These are phyloP conservation scores for Callosobruchus maculatus DNA, from an alignment of 2,888 invertebrate species.

Conservation along the genomic window DNA sequence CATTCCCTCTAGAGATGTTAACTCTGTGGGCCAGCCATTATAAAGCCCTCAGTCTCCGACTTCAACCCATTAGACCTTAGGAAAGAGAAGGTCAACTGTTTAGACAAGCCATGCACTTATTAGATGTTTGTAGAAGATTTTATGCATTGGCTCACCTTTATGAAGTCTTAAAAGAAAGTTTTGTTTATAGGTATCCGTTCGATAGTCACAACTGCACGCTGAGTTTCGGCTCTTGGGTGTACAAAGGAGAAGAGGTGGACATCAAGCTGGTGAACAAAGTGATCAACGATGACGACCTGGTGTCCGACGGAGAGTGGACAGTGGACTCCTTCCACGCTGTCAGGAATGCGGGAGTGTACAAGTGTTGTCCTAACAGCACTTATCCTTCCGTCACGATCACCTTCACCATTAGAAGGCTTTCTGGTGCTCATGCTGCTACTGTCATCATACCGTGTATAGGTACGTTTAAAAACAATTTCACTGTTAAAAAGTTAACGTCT, in stretches of 20 bases:
- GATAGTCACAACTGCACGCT: constrained; percentile 64
- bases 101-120: no score
- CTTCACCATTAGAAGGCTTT: constrained; percentile 57
- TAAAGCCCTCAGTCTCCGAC: no score
- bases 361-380: constrained; percentile 56
- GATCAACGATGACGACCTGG: constrained; percentile 46
- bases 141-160: no score
- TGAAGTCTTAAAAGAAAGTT: no score
- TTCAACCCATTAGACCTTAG: no score
- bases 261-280: constrained; percentile 38
- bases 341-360: constrained; percentile 52
- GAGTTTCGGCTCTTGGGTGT: constrained; percentile 63
- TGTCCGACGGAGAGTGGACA: constrained; percentile 60
- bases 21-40: no score
- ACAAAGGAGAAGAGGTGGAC: constrained; percentile 62
- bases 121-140: no score
- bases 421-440: constrained; percentile 55
- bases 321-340: constrained; percentile 46
- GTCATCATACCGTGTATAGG: constrained; percentile 56
- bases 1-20: no score
- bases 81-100: no score
- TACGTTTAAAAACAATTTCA: constrained; percentile 24
- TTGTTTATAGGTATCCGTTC: constrained; percentile 57
- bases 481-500: no score
- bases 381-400: constrained; percentile 59